These are phyloP conservation scores for Limnephilus marmoratus DNA, from an alignment of 2,888 invertebrate genomes.

Conservation along the genomic window DNA sequence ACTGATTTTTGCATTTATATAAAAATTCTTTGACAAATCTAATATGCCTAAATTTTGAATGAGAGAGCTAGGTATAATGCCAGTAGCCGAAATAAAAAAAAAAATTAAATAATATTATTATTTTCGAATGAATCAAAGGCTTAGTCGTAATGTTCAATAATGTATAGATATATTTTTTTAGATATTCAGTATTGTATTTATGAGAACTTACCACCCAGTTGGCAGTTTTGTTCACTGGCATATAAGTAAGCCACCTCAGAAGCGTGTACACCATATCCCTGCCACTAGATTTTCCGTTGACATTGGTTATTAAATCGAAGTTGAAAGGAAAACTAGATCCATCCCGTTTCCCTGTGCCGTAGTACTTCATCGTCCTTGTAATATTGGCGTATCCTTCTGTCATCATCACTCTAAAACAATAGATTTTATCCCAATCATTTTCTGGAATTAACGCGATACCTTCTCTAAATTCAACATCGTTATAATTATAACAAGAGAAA, in stretches of 20 bases:
- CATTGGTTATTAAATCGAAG: constrained; percentile 78
- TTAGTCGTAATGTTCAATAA: neutral
- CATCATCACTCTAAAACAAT: constrained; percentile 75
- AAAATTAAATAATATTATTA: no score
- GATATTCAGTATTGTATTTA: neutral
- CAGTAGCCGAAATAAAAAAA: no score
- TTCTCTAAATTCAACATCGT: neutral
- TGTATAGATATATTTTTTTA: neutral
- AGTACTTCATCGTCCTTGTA: constrained; percentile 79
- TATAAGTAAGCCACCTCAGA: constrained; percentile 78
- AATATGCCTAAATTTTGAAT: no score
- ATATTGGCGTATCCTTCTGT: constrained; percentile 80
- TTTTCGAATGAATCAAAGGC: neutral
- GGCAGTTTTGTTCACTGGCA: constrained; percentile 78
- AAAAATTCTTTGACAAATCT: no score
- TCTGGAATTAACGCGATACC: neutral
- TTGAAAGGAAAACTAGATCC: constrained; percentile 83
- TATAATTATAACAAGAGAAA: neutral
- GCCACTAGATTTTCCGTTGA: constrained; percentile 74
- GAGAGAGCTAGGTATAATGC: no score
- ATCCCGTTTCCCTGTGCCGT: constrained; percentile 74
- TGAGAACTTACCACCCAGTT: constrained; percentile 81
- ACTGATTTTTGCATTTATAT: no score
- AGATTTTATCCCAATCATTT: neutral
- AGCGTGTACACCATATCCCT: constrained; percentile 75